Conservation (phyloP, 2,113 vertebrate genomes). For the Rhinolophus sinicus region DNA sequence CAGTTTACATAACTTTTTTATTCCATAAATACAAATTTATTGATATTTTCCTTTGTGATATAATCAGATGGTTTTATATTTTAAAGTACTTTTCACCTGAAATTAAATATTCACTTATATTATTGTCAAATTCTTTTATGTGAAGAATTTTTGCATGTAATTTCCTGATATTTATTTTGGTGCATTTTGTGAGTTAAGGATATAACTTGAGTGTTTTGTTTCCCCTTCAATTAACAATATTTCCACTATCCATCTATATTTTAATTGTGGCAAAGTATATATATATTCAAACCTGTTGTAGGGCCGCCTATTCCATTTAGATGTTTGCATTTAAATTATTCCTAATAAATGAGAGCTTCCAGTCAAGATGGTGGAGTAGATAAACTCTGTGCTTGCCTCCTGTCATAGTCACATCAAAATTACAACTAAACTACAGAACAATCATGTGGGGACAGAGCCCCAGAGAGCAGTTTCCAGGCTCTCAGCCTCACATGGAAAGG, state of each 20-base stretch:
- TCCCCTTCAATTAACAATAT: not conserved
- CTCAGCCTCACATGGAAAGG: no score
- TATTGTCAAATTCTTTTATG: not conserved
- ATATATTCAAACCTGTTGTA: not conserved
- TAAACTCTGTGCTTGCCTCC: not conserved
- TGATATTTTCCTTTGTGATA: not conserved
- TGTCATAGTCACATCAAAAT: not conserved
- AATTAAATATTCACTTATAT: not conserved
- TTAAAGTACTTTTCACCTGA: not conserved
- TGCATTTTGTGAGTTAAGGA: not conserved
- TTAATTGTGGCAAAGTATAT: not conserved
- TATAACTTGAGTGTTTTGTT: not conserved
- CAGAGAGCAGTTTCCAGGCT: no score
- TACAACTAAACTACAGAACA: not conserved
- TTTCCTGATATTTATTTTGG: not conserved
- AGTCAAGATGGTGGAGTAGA: not conserved
- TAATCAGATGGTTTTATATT: not conserved
- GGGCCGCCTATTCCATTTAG: not conserved
- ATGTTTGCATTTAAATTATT: conserved; percentile 50
- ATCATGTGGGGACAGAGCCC: no score
- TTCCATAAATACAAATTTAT: not conserved
- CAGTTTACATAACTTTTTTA: not conserved
- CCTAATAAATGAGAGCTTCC: not conserved
- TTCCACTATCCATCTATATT: not conserved
- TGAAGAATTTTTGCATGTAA: not conserved